These are phyloP conservation scores for Lichenostomus cassidix DNA, from an alignment of 2,113 vertebrate genomes.

Conservation along the genomic window DNA sequence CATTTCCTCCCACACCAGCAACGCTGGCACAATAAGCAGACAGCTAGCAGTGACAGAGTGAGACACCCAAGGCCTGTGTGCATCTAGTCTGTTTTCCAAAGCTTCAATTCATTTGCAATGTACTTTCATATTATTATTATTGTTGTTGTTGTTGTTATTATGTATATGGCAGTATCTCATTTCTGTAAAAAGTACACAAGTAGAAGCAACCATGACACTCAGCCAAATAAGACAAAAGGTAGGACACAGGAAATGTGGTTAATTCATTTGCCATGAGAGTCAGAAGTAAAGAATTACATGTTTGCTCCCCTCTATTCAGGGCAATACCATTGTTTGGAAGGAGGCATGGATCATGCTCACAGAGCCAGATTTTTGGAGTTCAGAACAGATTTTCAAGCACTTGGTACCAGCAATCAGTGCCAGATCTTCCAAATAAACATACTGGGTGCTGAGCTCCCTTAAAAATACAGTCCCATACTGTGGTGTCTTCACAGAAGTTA, in stretches of 20 bases:
- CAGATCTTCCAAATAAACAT: constrained; percentile 13
- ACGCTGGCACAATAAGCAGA: constrained; percentile 34
- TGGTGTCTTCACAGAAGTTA: not conserved
- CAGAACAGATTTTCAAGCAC: constrained; percentile 34
- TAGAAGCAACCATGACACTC: not conserved
- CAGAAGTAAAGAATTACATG: not conserved
- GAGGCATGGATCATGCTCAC: not conserved
- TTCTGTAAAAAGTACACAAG: not conserved
- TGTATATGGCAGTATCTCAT: not conserved
- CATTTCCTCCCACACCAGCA: constrained; percentile 53
- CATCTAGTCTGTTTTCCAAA: not conserved
- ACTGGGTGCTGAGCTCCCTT: not conserved
- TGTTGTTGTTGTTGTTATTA: not conserved
- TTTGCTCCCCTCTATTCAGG: not conserved
- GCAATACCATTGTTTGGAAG: not conserved
- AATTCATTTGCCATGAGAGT: not conserved
- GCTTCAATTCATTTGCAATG: not conserved
- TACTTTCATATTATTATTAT: not conserved
- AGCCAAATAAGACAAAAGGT: not conserved
- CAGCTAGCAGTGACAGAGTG: constrained; percentile 20
- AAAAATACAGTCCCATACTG: not conserved
- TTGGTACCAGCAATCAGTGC: not conserved
- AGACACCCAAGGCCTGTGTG: not conserved
- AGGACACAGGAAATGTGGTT: not conserved
- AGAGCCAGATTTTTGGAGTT: not conserved